A percentile compares a stretch with the other conserved stretches of the same genome.
Evolutionary conservation across 92 coral and sea anemone genomes (phyloP).

Genomic region (Bergia sp.): DNA sequence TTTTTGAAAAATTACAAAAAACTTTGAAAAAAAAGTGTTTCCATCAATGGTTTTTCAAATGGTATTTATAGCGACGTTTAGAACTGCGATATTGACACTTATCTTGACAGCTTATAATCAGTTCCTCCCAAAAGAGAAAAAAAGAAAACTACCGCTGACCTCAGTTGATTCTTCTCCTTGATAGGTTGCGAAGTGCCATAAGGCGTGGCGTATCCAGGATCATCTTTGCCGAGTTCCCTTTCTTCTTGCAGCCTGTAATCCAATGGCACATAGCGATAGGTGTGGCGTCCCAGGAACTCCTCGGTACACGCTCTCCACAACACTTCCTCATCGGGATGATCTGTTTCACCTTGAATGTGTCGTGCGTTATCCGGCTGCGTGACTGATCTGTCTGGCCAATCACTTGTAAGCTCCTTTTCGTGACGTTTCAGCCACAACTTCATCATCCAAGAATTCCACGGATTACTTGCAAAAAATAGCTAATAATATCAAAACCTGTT

Average conservation of each 20-base stretch:
- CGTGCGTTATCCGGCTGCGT: conserved; percentile 17
- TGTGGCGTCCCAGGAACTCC: not conserved
- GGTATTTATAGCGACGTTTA: too few relatives aligned
- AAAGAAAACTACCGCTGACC: too few relatives aligned
- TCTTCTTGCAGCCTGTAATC: not conserved
- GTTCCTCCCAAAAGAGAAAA: too few relatives aligned
- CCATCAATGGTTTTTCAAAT: too few relatives aligned
- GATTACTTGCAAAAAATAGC: not conserved
- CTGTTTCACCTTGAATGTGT: not conserved
- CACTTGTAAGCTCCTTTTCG: not conserved
- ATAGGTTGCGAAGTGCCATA: not conserved
- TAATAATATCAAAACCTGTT: too few relatives aligned
- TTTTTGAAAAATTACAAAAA: too few relatives aligned
- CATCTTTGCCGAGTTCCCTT: not conserved
- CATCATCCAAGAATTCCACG: conserved; percentile 35
- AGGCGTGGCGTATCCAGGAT: not conserved
- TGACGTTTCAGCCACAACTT: conserved; percentile 12
- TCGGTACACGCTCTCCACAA: conserved; percentile 2
- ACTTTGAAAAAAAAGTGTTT: too few relatives aligned
- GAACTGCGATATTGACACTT: too few relatives aligned
- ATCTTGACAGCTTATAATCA: too few relatives aligned
- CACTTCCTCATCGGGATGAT: not conserved
- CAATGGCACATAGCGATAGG: not conserved
- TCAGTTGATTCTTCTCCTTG: too few relatives aligned
- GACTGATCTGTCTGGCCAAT: conserved; percentile 8